Base-by-base conservation (phyloP, 2,888 invertebrate genomes). In the Hypena proboscidalis region DNA sequence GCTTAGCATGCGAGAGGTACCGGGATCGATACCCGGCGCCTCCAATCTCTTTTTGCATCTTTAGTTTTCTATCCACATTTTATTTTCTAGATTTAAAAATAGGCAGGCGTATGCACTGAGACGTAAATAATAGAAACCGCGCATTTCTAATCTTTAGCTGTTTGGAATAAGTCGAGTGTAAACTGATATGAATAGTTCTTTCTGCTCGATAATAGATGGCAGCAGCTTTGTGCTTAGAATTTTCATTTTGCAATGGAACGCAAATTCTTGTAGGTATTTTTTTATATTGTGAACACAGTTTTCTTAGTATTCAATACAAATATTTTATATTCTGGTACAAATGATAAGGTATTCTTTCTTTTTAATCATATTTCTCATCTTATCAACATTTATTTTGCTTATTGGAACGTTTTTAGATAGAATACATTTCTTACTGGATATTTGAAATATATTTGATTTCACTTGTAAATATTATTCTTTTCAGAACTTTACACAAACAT, bases 21-120 rank as follows among this genome's bases (percentile, higher is more conserved):
- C 89, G 90, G 91, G 90, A 91, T 90, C 91, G 90, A 90, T 90
- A 88, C 90, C 90, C 90, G 88, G 90, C 90, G 90, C 90, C 90
- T 91, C 90, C 90, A 91, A 71, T 0, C 0, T 58, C 70, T 72
- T 78, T 65, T 65, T 55, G 34, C 22, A 43, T 10, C 8, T n/a
- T n/a, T 27, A 3, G 29, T 58, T 65, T 59, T 39, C 5, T 23
- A 13, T 27, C 31, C 11, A 19, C 3, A 21, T 34, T 41, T 29
- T 40, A 23, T 46, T 46, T 47, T 55, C 37, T 34, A 33, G 48
- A 22, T 29, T 48, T 50, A 49, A 19, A 45, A 54, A 32, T 36
- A 33, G 49, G 30, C 32, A 50, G 20, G 26, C 61, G 54, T 29
- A 55, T 37, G 58, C 58, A 55, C 30, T 40, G 41, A 27, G 25